Base-by-base conservation (phyloP, 2,888 invertebrate species). In the Sclerodermus sp. region DNA sequence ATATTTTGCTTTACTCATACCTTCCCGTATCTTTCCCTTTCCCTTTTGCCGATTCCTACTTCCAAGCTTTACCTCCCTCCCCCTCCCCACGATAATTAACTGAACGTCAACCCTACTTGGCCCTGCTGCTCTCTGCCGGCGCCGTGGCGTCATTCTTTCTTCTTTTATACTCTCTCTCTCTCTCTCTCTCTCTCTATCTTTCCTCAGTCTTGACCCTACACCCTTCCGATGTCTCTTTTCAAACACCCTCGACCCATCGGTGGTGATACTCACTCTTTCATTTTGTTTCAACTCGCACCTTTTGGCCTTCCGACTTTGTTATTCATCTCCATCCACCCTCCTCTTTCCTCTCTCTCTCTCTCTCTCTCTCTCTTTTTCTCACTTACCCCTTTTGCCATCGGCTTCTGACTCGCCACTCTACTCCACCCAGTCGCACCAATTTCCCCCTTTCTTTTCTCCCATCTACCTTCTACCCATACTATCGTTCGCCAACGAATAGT, bases 101-200 rank as follows among this genome's bases (percentile, higher is more conserved):
- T 43, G 43, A 43, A 40, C 38, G 40, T 41, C 31, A 40, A 15
- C 38, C 13, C 38, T 34, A 34, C 34, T 34, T 34, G 12, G n/a
- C 38, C 34, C 42, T 39, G n/a, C 39, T 23, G 3, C 3, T 23
- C 8, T 5, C 23, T 8, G 23, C 4, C 23, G 23, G 8, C 4
- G 23, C 23, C n/a, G n/a, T n/a, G 17, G 23, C 15, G n/a, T 6
- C 16, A 13, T 6, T 62, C 53, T 47, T 54, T 43, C 37, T 45
- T 51, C 53, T 39, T 53, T 43, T 43, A 18, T 36, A 56, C 42
- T 44, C 23, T 23, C 23, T 23, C 23, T 23, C 23, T 23, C 23
- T 23, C 18, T 36, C 42, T 44, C 23, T 23, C 23, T 23, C 23
- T 23, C 23, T 23, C 23, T 23, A 3, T 23, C 23, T 23, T 8